Percentiles rank a stretch among this genome's conserved stretches.
Conservation (phyloP, 2,113 vertebrate genomes). For the Tapirus terrestris region DNA sequence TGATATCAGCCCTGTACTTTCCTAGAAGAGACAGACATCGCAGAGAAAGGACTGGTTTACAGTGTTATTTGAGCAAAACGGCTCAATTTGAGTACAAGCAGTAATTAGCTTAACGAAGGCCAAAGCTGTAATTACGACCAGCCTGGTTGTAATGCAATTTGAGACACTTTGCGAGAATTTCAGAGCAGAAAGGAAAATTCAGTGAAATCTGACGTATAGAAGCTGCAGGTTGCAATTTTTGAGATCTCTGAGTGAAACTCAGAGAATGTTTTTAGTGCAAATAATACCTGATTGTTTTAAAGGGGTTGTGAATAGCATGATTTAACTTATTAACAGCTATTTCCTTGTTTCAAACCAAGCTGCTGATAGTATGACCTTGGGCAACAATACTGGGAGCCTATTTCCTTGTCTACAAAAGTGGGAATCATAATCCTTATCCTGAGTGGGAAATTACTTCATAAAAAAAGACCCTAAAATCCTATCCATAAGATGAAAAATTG, state of each 20-base stretch:
- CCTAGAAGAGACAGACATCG: not conserved
- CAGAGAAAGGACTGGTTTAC: not conserved
- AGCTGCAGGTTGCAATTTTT: not conserved
- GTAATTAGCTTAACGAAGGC: conserved; percentile 65
- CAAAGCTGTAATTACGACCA: conserved; percentile 41
- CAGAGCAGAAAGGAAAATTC: not conserved
- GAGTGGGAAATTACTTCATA: not conserved
- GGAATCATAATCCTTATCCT: not conserved
- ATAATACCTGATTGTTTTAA: not conserved
- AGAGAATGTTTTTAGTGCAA: not conserved
- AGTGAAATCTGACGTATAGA: not conserved
- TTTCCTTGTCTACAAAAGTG: conserved; percentile 29
- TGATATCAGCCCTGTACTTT: not conserved
- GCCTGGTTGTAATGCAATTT: not conserved
- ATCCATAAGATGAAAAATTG: not conserved
- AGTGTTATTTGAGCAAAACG: not conserved
- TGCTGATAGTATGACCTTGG: not conserved
- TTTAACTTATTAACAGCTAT: not conserved
- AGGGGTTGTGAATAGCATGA: not conserved
- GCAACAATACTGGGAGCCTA: not conserved
- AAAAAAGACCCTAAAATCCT: not conserved
- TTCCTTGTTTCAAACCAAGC: not conserved
- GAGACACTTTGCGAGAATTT: conserved; percentile 34
- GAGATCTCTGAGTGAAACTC: not conserved
- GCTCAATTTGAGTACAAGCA: not conserved